Conservation (phyloP, 2,113 vertebrate species). For the Empidonax alnorum region DNA sequence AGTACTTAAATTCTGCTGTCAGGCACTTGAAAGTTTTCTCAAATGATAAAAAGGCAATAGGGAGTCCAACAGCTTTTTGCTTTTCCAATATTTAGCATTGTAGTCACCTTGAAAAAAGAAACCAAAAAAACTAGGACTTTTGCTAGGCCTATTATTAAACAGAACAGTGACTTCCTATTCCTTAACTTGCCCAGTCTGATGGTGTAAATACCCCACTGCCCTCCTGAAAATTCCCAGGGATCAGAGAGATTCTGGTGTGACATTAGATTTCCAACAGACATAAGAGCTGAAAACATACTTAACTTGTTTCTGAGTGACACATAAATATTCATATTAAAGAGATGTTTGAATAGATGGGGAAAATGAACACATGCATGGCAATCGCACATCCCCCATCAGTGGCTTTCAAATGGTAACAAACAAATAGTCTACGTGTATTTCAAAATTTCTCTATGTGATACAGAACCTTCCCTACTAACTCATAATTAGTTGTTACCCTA, state of each 20-base stretch:
- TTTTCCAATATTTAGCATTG: neutral
- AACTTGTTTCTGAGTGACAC: neutral
- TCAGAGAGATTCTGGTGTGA: neutral
- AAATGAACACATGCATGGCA: neutral
- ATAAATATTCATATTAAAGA: neutral
- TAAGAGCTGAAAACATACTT: neutral
- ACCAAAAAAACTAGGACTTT: neutral
- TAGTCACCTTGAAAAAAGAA: neutral
- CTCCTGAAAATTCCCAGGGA: neutral
- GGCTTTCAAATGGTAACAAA: neutral
- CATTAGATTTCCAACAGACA: neutral
- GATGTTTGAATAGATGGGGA: neutral
- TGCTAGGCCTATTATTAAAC: neutral
- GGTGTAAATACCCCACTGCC: neutral
- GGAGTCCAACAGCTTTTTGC: neutral
- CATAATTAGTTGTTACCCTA: neutral
- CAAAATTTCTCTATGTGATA: neutral
- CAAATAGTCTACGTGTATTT: accelerated
- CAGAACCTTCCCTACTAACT: neutral
- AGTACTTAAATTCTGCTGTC: neutral
- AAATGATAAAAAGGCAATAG: neutral
- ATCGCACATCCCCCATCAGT: neutral
- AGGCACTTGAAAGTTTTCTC: neutral
- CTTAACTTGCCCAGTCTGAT: neutral
- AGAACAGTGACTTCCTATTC: neutral